Evolutionary conservation across 2,113 vertebrate genomes (phyloP).

Genomic region (Myrmecophaga tridactyla): DNA sequence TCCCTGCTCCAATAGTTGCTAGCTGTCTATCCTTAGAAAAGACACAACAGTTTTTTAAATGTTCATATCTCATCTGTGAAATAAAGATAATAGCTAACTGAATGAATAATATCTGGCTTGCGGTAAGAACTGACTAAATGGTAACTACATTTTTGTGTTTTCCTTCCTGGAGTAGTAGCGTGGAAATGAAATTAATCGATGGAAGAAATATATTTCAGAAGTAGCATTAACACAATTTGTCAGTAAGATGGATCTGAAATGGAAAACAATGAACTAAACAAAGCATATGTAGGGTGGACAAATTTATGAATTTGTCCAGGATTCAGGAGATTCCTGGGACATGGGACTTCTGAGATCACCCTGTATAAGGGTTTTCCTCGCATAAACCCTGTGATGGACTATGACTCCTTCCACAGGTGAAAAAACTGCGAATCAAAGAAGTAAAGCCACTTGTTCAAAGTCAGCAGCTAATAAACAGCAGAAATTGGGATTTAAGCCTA

Average conservation of each 20-base stretch:
- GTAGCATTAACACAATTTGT: background rate
- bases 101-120: background rate
- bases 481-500: background rate
- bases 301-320: background rate
- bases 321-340: accelerated
- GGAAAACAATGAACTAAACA: background rate
- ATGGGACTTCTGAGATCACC: background rate
- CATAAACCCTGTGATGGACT: background rate
- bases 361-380: background rate
- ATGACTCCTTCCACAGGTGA: background rate
- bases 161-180: background rate
- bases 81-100: background rate
- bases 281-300: accelerated
- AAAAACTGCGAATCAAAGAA: background rate
- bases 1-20: background rate
- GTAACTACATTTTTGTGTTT: background rate
- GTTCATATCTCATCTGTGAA: background rate
- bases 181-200: background rate
- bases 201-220: background rate
- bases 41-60: background rate
- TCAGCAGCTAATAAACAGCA: background rate
- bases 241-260: background rate
- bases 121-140: background rate
- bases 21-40: background rate
- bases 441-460: background rate